Percentiles rank a stretch among this genome's conserved stretches.
These are phyloP conservation scores for Latrodectus hesperus DNA, from an alignment of 2,888 invertebrate species.

Conservation along the genomic window DNA sequence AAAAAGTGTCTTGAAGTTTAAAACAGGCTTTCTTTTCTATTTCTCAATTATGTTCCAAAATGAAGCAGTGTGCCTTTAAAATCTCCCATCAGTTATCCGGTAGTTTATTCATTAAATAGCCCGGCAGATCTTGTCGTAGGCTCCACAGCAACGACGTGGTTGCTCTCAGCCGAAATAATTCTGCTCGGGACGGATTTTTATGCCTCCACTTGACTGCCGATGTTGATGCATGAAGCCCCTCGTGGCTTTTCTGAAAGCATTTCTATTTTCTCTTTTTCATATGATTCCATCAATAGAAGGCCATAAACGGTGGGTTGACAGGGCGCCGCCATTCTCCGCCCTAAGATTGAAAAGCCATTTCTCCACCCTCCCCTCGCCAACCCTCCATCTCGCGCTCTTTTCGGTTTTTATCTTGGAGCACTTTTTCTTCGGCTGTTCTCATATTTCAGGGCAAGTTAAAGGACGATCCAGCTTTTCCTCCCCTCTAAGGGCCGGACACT, in stretches of 20 bases:
- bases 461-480: slow-evolving; percentile 32
- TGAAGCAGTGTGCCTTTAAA: too few species aligned
- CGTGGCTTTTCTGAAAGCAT: slow-evolving; percentile 54
- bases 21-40: too few species aligned
- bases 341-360: slow-evolving; percentile 60
- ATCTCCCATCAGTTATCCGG: too few species aligned
- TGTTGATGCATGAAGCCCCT: slow-evolving; percentile 58
- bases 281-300: slow-evolving; percentile 58
- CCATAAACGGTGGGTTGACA: slow-evolving; percentile 62
- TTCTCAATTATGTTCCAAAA: too few species aligned
- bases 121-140: background rate
- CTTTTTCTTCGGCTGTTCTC: slow-evolving; percentile 22
- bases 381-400: background rate
- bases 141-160: background rate
- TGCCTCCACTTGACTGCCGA: slow-evolving; percentile 26
- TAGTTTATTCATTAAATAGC: too few species aligned
- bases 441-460: slow-evolving; percentile 46
- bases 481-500: background rate
- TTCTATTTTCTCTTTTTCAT: slow-evolving; percentile 62
- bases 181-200: slow-evolving; percentile 39
- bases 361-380: background rate
- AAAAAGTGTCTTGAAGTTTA: too few species aligned
- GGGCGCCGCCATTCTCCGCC: slow-evolving; percentile 41
- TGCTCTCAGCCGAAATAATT: slow-evolving; percentile 30
- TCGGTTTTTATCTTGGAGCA: background rate